Evolutionary conservation across 2,888 invertebrate species (phyloP), one percentile per base, ranked within the genome.

Genomic region (Cheilosia urbana): DNA sequence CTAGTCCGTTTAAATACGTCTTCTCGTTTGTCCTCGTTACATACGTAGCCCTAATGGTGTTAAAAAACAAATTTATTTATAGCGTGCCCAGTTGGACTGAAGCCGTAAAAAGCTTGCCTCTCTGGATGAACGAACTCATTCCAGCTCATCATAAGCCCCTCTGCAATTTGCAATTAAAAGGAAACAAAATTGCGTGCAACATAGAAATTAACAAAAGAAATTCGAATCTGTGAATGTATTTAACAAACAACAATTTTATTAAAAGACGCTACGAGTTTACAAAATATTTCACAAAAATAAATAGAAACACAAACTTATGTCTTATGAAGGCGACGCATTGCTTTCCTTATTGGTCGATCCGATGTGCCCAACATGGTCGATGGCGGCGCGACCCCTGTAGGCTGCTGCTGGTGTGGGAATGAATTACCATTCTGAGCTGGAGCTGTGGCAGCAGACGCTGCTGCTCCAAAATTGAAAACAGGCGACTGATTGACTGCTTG

Each of bases 271-370:
- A 68, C 34, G 47, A 53, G 73, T 49, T 63, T 63, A 68, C 34
- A 76, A 71, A 72, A 72, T 63, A 37, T 17, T 58, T 11, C 13
- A 55, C 21, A 60, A 47, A 68, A 51, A 57, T 17, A 68, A 55
- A 24, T n/a, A 24, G 11, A 53, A 47, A 49, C 13, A 21, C 6
- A 40, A 11, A 19, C 17, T 72, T 72, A 85, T 42, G 81, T 58
- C 57, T 81, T 85, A 62, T 85, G 76, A 7, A 85, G 58, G 5
- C 85, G 85, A 3, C 85, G 81, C 34, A 68, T 81, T 13, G 85
- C 85, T 66, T 73, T 80, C 6, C 68, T 55, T 9, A 68, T 58
- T 9, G 42, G 47, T n/a, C 85, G 66, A 11, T 49, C 55, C 19
- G 7, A 13, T 6, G 47, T 30, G 4, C 17, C 27, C 42, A 45